phyloP scores from a whole-genome alignment of 2,888 invertebrate species.

The Didymodactylos carnosus region DNA sequence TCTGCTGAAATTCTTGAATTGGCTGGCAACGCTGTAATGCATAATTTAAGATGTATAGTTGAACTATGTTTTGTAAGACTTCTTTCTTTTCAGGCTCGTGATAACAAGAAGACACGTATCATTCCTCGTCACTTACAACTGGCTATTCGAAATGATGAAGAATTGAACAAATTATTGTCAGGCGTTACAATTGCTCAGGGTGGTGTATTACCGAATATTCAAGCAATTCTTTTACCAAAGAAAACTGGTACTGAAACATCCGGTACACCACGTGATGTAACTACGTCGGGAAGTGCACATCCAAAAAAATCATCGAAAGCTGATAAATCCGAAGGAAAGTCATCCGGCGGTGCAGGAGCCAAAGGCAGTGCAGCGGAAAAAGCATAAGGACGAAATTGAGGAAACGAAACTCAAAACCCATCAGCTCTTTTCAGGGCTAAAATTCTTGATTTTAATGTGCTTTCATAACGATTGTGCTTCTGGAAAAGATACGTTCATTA shows the following conservation, averaged over 20 bases:
- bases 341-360: not conserved
- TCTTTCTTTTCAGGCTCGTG: too few species aligned
- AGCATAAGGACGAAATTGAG: not conserved
- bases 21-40: conserved; percentile 37
- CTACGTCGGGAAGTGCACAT: not conserved
- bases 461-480: too few species aligned
- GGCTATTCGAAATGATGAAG: conserved; percentile 61
- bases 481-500: too few species aligned
- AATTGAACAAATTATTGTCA: conserved; percentile 52
- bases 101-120: conserved; percentile 49
- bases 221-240: conserved; percentile 53
- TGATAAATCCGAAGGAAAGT: not conserved
- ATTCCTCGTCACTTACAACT: conserved; percentile 58
- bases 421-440: conserved; percentile 13
- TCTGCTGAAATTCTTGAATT: conserved; percentile 44
- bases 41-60: too few species aligned
- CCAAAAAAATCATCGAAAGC: conserved; percentile 38
- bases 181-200: conserved; percentile 65
- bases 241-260: conserved; percentile 36
- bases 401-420: not conserved
- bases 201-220: conserved; percentile 61
- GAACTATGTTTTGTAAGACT: too few species aligned
- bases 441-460: too few species aligned
- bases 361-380: not conserved
- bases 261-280: not conserved